phyloP scores from a whole-genome alignment of 2,888 invertebrate genomes.

The Pammene fasciana region DNA sequence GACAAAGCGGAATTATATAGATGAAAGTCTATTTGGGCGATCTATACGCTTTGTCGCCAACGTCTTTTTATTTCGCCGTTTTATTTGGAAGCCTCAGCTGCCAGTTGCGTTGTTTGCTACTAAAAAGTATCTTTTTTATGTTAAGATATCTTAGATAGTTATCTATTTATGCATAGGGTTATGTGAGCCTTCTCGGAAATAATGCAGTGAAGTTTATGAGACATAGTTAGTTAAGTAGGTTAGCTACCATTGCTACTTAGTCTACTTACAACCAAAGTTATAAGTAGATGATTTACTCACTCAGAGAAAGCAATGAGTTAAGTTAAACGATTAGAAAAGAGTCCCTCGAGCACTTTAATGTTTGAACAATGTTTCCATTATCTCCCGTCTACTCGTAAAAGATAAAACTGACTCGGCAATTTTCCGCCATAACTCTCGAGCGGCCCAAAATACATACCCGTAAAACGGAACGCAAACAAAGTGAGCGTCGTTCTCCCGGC shows the following conservation, averaged over 20 bases:
- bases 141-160: constrained; percentile 34
- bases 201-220: not conserved
- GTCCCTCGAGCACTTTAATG: constrained; percentile 61
- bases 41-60: constrained; percentile 77
- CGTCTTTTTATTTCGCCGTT: constrained; percentile 81
- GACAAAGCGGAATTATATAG: constrained; percentile 25
- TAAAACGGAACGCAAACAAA: constrained; percentile 83
- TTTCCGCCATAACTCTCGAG: constrained; percentile 79
- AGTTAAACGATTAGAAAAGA: constrained; percentile 79
- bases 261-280: not conserved
- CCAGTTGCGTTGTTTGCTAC: constrained; percentile 60
- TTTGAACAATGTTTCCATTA: constrained; percentile 79
- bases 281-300: constrained; percentile 34
- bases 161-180: constrained; percentile 24
- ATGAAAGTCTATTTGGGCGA: constrained; percentile 52
- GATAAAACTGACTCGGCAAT: constrained; percentile 80
- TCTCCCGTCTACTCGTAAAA: constrained; percentile 70
- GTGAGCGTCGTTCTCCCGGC: constrained; percentile 80
- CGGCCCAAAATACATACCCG: constrained; percentile 77
- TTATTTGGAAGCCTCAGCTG: constrained; percentile 80
- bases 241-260: not conserved
- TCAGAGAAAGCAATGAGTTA: constrained; percentile 65
- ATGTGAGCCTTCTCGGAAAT: not conserved
- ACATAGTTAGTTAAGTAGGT: constrained; percentile 4
- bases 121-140: constrained; percentile 41